Conservation (phyloP, 92 coral and sea anemone genomes). For the Micromussa lordhowensis region DNA sequence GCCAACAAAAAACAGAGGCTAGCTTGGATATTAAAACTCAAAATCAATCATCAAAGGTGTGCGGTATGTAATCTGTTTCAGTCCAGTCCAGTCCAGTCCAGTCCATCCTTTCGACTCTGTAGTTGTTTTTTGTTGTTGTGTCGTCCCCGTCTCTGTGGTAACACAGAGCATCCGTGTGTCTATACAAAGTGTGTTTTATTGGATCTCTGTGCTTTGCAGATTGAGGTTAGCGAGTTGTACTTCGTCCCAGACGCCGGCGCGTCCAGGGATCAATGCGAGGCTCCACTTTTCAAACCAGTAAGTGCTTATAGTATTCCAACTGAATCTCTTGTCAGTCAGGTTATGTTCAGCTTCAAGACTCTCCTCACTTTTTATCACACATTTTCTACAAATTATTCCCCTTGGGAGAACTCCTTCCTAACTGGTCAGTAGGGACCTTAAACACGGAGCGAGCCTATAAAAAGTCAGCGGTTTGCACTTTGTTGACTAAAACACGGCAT, state of each 20-base stretch:
- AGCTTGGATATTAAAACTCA: too few relatives aligned
- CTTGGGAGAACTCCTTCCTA: too few relatives aligned
- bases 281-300: constrained; percentile 64
- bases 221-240: constrained; percentile 74
- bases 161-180: not conserved
- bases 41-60: too few relatives aligned
- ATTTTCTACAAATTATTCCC: not conserved
- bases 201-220: constrained; percentile 34
- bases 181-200: not conserved
- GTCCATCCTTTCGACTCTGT: not conserved
- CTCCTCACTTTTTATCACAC: not conserved
- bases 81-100: too few relatives aligned
- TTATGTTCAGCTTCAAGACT: not conserved
- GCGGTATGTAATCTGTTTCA: too few relatives aligned
- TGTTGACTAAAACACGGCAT: too few relatives aligned
- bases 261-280: constrained; percentile 75
- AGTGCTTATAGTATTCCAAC: constrained; percentile 17
- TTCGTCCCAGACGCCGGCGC: constrained; percentile 82
- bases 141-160: not conserved
- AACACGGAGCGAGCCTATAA: too few relatives aligned
- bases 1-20: too few relatives aligned
- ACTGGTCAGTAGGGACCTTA: too few relatives aligned
- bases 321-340: not conserved
- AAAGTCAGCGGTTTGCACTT: too few relatives aligned
- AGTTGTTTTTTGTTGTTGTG: not conserved